Conservation (phyloP, 2,888 invertebrate genomes). For the Cynaeus angustus region DNA sequence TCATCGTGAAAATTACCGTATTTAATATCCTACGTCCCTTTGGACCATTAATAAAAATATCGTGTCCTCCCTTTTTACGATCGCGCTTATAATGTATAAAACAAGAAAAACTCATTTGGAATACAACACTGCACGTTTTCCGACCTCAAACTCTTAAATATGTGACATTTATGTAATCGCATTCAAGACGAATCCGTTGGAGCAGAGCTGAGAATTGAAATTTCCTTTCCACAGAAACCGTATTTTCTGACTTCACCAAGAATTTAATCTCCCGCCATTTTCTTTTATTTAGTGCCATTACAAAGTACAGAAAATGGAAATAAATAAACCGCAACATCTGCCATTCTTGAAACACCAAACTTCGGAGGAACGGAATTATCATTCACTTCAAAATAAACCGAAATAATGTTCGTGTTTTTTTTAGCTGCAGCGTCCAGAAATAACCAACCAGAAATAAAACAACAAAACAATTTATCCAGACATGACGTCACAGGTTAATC, state of each 20-base stretch:
- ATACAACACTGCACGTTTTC: background rate
- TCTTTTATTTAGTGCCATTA: conserved; percentile 27
- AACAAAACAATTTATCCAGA: background rate
- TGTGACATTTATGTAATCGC: conserved; percentile 30
- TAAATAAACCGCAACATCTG: conserved; percentile 25
- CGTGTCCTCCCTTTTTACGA: no score
- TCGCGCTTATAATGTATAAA: no score
- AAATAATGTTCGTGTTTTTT: conserved; percentile 6
- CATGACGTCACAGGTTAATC: background rate
- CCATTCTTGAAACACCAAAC: conserved; percentile 8
- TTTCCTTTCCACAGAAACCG: conserved; percentile 1
- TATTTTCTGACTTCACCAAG: conserved; percentile 19
- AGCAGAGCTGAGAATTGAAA: conserved; percentile 24
- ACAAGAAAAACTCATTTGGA: background rate
- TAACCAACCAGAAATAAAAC: conserved; percentile 8
- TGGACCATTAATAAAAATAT: no score
- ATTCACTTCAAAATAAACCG: conserved; percentile 1
- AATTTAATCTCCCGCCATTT: conserved; percentile 21
- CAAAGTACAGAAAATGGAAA: conserved; percentile 21
- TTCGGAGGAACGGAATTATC: background rate
- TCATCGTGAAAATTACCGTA: no score
- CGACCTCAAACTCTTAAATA: conserved; percentile 3
- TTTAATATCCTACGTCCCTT: no score
- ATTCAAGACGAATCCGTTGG: conserved; percentile 18
- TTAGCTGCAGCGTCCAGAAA: background rate